Base-by-base conservation (phyloP, 2,888 invertebrate genomes). In the Ochlodes sylvanus region DNA sequence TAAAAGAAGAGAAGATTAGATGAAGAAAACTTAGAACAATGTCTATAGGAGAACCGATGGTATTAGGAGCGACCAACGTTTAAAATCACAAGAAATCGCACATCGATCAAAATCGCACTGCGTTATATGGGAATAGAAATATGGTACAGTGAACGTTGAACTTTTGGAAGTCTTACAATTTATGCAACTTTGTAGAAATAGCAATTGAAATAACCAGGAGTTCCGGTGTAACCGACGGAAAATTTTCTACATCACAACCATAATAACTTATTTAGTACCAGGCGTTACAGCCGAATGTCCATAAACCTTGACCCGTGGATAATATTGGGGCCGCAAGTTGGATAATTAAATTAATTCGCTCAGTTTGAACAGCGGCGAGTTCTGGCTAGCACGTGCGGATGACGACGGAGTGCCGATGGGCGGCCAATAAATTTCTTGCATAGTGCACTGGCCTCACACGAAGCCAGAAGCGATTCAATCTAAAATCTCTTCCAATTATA, bases 321-420 rank as follows among this genome's bases (percentile, higher is more conserved):
- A 47, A 55, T 67, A 67, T 61, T 58, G 42, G 61, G 42, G 66
- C 61, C 60, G 21, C 61, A 67, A 61, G 67, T 61, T 55, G 61
- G 67, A 61, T 61, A 67, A 67, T 67, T 67, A 67, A 67, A 67
- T 67, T 67, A 67, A 61, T 67, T 67, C 61, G 61, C 61, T 55
- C 67, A 55, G 55, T 60, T 32, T 55, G 55, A 55, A 55, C 61
- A 27, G 32, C 44, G 61, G 55, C 60, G 58, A 65, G 50, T 19
- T 41, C 19, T 42, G 65, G 67, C 55, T 38, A 47, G 21, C 61
- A 61, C 61, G 66, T 67, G 66, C 60, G 61, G 42, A 44, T 66
- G 52, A 66, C 60, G 66, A 58, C 58, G 7, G 57, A 60, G 52
- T 42, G 41, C 58, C 58, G 65, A 66, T 66, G 66, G 58, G 15